These are phyloP conservation scores for Martes martes DNA, from an alignment of 2,113 vertebrate genomes.

Conservation along the genomic window DNA sequence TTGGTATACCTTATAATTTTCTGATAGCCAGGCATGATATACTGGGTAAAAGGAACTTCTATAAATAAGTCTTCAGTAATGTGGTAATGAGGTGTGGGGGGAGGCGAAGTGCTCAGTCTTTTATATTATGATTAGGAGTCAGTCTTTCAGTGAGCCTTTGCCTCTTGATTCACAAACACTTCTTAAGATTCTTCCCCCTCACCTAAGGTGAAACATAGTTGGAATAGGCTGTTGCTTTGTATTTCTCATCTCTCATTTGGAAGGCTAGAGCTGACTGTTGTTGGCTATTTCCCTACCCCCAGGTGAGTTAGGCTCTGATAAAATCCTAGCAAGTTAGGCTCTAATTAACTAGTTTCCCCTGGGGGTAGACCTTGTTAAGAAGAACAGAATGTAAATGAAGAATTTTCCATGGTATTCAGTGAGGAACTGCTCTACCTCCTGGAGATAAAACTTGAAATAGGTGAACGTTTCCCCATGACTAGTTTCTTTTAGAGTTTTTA, in stretches of 20 bases:
- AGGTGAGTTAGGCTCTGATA: neutral
- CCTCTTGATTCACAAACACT: neutral
- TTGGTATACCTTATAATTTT: neutral
- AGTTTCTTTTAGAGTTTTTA: neutral
- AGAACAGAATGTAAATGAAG: neutral
- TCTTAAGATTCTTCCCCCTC: no score
- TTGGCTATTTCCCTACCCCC: neutral
- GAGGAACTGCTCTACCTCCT: neutral
- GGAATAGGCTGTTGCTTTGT: neutral
- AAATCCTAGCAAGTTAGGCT: neutral
- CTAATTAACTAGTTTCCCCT: neutral
- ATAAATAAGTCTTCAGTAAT: neutral
- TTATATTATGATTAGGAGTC: neutral
- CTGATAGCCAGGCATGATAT: neutral
- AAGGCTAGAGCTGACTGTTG: neutral
- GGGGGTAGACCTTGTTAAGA: neutral
- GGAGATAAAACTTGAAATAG: neutral
- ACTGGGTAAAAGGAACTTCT: neutral
- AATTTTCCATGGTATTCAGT: neutral
- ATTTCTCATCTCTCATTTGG: neutral
- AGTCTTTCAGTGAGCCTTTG: neutral
- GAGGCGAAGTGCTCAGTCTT: neutral
- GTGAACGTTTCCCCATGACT: neutral
- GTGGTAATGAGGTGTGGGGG: no score
- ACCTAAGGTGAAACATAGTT: neutral